These are phyloP conservation scores for Podarcis lilfordi DNA, from an alignment of 2,797 vertebrate genomes.

Conservation along the genomic window DNA sequence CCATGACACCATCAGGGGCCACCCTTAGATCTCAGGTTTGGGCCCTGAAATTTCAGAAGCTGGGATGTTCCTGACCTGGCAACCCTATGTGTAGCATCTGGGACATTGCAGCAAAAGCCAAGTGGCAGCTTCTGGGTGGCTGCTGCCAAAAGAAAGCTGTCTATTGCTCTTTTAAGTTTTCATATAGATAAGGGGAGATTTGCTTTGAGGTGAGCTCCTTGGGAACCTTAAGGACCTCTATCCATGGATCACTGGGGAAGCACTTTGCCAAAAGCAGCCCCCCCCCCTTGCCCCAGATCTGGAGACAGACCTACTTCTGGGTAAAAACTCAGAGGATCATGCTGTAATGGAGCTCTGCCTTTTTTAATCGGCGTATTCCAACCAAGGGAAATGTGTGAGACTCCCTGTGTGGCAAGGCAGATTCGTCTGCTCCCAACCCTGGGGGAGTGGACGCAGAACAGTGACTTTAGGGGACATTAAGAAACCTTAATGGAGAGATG, in stretches of 20 bases:
- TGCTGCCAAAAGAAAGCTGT: not conserved
- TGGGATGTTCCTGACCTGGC: too few species aligned
- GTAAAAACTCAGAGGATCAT: not conserved
- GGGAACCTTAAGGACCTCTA: not conserved
- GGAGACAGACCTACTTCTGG: not conserved
- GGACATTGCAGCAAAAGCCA: not conserved
- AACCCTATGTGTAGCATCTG: too few species aligned
- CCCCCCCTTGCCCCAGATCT: not conserved
- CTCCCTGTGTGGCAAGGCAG: constrained; percentile 30
- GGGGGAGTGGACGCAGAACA: constrained; percentile 42
- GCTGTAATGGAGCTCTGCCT: too few species aligned
- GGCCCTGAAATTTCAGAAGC: too few species aligned
- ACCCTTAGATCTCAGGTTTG: too few species aligned
- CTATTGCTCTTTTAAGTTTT: not conserved
- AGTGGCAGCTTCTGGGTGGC: not conserved
- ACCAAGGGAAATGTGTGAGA: constrained; percentile 36
- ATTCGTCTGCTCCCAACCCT: constrained; percentile 62
- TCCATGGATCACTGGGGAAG: not conserved
- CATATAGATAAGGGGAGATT: not conserved
- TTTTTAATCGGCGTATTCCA: not conserved
- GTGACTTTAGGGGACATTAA: constrained; percentile 72
- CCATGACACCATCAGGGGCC: too few species aligned
- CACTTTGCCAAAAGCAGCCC: not conserved
- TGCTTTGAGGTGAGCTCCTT: not conserved
- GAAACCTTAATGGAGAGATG: constrained; percentile 70